Percentiles rank a stretch among this genome's conserved stretches.
These are phyloP conservation scores for Drosophila tristis DNA, from an alignment of 1,140 invertebrate genomes.

Conservation along the genomic window DNA sequence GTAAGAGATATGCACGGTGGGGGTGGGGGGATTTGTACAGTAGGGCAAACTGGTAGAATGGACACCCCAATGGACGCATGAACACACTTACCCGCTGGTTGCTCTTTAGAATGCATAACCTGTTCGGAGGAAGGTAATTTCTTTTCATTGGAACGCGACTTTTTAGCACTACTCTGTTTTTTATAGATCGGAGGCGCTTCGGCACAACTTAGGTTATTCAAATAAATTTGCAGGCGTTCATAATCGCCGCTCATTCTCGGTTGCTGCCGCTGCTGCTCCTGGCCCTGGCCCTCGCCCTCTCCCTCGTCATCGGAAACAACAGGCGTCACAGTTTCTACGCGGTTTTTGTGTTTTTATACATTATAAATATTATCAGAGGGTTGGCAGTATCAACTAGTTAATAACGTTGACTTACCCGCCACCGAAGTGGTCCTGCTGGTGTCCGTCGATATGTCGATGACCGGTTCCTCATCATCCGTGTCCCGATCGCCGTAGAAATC, in stretches of 20 bases:
- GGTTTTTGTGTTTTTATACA: slow-evolving; percentile 70
- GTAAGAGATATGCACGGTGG: slow-evolving; percentile 10
- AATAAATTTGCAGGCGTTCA: slow-evolving; percentile 59
- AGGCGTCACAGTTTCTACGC: slow-evolving; percentile 79
- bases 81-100: slow-evolving; percentile 66
- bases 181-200: slow-evolving; percentile 62
- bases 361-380: slow-evolving; percentile 80
- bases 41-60: slow-evolving; percentile 2
- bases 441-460: slow-evolving; percentile 71
- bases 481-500: slow-evolving; percentile 58
- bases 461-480: slow-evolving; percentile 55
- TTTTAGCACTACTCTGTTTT: slow-evolving; percentile 42
- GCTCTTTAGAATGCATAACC: slow-evolving; percentile 42
- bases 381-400: slow-evolving; percentile 78
- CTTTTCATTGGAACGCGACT: slow-evolving; percentile 61
- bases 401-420: slow-evolving; percentile 65
- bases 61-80: slow-evolving; percentile 16
- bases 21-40: not conserved
- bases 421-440: slow-evolving; percentile 54
- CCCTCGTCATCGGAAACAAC: slow-evolving; percentile 74
- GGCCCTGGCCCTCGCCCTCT: slow-evolving; percentile 18
- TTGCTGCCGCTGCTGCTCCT: slow-evolving; percentile 12
- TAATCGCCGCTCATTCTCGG: slow-evolving; percentile 16
- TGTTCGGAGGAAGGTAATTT: slow-evolving; percentile 39
- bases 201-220: slow-evolving; percentile 62